Base-by-base conservation (phyloP, 2,888 invertebrate genomes). In the Pimpla rufipes region DNA sequence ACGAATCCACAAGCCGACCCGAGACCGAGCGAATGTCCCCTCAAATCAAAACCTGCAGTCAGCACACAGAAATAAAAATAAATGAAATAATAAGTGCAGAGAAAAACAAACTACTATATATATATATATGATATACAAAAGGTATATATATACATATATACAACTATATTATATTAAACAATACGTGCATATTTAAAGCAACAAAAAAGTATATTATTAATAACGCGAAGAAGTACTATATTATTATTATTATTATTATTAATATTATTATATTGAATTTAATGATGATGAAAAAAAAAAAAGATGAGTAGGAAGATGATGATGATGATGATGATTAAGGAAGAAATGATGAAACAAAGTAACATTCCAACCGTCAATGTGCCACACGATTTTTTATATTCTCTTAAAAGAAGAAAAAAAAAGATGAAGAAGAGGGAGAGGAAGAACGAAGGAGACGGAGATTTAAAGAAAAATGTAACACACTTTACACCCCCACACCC, bases 351-450 rank as follows among this genome's bases (percentile, higher is more conserved):
- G 84, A 87, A 91, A 92, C 92, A 93, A 94, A 93, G 91, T 94
- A 94, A 95, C 95, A 95, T 95, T 95, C 95, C 95, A 95, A 95
- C 94, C 95, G 94, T 94, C 94, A 94, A 95, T 94, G 95, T 95
- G 95, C 95, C 95, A 95, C 95, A 95, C 92, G 93, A 94, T 94
- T 94, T 95, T 94, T 94, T 90, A 91, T 91, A 91, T 89, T 90
- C 89, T 89, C 89, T 89, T 88, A 88, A 85, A 82, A 84, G 29
- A 29, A 29, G 29, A 29, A 29, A 29, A 85, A 75, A 84, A 84
- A 47, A 47, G n/a, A n/a, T n/a, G n/a, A n/a, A n/a, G n/a, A n/a
- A n/a, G n/a, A n/a, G n/a, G n/a, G n/a, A n/a, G n/a, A n/a, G n/a
- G n/a, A n/a, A n/a, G n/a, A 62, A 62, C 62, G 37, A 37, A 62